A percentile compares a stretch with the other conserved stretches of the same genome.
Evolutionary conservation across 1,140 invertebrate species (phyloP).

Genomic region (Lutraria rhynchaena): DNA sequence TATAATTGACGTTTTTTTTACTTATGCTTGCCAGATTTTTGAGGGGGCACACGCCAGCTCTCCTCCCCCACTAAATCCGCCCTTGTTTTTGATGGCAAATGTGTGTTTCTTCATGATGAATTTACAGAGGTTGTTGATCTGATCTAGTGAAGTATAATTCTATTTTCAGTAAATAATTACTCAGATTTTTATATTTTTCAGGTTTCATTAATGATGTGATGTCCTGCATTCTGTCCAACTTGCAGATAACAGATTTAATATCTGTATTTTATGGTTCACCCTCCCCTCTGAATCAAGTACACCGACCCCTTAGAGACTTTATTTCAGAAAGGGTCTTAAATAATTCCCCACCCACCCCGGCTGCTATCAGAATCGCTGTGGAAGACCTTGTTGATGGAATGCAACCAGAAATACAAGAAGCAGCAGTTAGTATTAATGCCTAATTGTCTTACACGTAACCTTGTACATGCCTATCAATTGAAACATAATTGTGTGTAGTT

Average conservation of each 20-base stretch:
- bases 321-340: conserved; percentile 25
- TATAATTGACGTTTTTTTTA: too few species aligned
- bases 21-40: too few species aligned
- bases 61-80: too few species aligned
- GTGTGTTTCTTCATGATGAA: too few species aligned
- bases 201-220: conserved; percentile 55
- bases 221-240: conserved; percentile 40
- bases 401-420: conserved; percentile 44
- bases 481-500: too few species aligned
- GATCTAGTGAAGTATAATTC: too few species aligned
- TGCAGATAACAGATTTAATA: conserved; percentile 54
- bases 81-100: too few species aligned
- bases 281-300: conserved; percentile 44
- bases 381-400: conserved; percentile 37
- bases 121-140: too few species aligned
- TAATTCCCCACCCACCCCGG: background rate
- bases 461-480: too few species aligned
- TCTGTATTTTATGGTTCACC: conserved; percentile 48
- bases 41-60: too few species aligned
- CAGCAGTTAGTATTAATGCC: conserved; percentile 54
- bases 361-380: conserved; percentile 15
- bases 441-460: too few species aligned
- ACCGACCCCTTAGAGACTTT: conserved; percentile 32
- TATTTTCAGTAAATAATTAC: too few species aligned
- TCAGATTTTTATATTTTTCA: conserved; percentile 10